Base-by-base conservation (phyloP, 2,888 invertebrate species). In the Lasius fuliginosus region DNA sequence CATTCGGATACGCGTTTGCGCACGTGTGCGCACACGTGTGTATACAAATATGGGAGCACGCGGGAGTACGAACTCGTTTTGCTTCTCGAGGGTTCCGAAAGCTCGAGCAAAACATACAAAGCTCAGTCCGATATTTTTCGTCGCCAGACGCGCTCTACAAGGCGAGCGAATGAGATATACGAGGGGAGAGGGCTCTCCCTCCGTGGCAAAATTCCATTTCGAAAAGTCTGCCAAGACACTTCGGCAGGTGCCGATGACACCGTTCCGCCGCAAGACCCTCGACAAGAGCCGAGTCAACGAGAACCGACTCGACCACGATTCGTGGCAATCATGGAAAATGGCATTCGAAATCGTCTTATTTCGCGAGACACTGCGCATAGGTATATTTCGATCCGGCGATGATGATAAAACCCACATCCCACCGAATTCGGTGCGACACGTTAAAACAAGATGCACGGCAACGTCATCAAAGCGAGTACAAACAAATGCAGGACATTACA, bases 161-260 rank as follows among this genome's bases (percentile, higher is more conserved):
- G 33, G 33, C 11, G 36, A 58, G 18, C 46, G 69, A 69, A 79
- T 60, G 46, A 53, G 58, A 69, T 67, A 62, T 60, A 56, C 40
- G 42, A 5, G 68, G 60, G 36, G 23, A 46, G 46, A 53, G 49
- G 49, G 6, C n/a, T n/a, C 49, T 53, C n/a, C 8, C 30, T 58
- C 49, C 42, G 33, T 67, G 67, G 75, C 82, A 73, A 85, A 69
- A 85, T 85, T 85, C 75, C 82, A 82, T 85, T 85, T 85, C 74
- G 74, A 56, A 79, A 69, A 69, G 69, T 79, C 83, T 83, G 77
- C 83, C 79, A 83, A 83, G 79, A 69, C 53, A 77, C 40, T 82
- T 49, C 49, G 76, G 62, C 27, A 40, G 33, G 68, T 83, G 64
- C 60, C 62, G 49, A 58, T 60, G 68, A 79, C 77, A 79, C 68